Evolutionary conservation across 2,888 invertebrate genomes (phyloP).

Genomic region (Tortrix viridana): DNA sequence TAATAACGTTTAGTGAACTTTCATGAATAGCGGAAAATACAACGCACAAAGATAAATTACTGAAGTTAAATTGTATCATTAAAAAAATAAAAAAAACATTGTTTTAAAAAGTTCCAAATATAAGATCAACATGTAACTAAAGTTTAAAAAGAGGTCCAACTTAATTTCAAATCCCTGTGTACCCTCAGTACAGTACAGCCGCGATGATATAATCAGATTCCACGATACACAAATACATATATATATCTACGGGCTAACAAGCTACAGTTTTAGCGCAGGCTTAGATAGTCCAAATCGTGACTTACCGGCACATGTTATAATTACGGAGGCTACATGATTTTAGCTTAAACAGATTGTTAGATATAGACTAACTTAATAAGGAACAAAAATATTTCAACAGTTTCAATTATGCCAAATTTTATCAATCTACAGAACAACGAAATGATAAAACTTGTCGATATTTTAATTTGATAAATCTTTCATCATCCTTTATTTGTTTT

Average conservation of each 20-base stretch:
- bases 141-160: background rate
- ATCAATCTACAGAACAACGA: too few relatives aligned
- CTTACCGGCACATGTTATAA: slow-evolving; percentile 79
- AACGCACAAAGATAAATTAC: too few relatives aligned
- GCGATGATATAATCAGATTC: slow-evolving; percentile 76
- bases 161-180: slow-evolving; percentile 45
- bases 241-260: slow-evolving; percentile 51
- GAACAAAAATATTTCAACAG: background rate
- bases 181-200: slow-evolving; percentile 52
- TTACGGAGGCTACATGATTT: slow-evolving; percentile 74
- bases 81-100: too few relatives aligned
- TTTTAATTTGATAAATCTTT: too few relatives aligned
- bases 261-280: slow-evolving; percentile 54
- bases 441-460: too few relatives aligned
- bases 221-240: slow-evolving; percentile 43
- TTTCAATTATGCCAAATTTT: background rate
- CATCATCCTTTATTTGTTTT: too few relatives aligned
- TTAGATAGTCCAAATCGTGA: slow-evolving; percentile 79
- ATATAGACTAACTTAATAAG: background rate
- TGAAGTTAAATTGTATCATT: too few relatives aligned
- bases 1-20: too few relatives aligned
- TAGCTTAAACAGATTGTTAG: slow-evolving; percentile 23
- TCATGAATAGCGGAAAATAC: too few relatives aligned
- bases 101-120: too few relatives aligned
- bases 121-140: too few relatives aligned